Base-by-base conservation (phyloP, 92 coral and sea anemone species). In the Epizoanthus stellaris region DNA sequence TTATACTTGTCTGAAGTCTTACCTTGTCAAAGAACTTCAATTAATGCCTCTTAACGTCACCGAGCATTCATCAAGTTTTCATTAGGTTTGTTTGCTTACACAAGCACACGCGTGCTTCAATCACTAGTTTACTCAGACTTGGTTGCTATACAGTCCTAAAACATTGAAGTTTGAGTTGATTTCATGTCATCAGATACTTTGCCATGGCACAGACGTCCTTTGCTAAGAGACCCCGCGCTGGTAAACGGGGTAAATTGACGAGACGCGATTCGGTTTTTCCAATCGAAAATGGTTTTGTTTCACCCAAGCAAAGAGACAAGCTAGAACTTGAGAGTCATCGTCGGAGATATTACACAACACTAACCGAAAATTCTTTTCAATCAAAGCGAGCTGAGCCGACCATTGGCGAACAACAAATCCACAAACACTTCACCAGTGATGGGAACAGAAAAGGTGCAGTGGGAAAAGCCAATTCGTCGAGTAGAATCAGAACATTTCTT, bases 331-430 rank as follows among this genome's bases (percentile, higher is more conserved):
- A 93, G 54, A 92, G 89, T 21, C 85, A 67, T 59, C 75, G 93
- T 64, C 91, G 80, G 9, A 86, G 97, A 25, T 87, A 90, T 20
- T 72, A 61, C 23, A 36, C 87, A 52, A 87, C 88, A 74, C 90
- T 89, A 19, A 84, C 80, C 45, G 67, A 84, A 38, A 88, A 87
- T 68, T 73, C 85, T 5, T 93, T 93, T 53, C 92, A 88, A 4
- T 89, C 91, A 6, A 87, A 89, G 45, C 88, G 97, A 45, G 79
- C 86, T 52, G 90, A 80, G 52, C 88, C 91, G 5, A 93, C 97
- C 0, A 52, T 93, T 40, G 97, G 97, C 3, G 97, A 93, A 59
- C 91, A 91, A 58, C 85, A 91, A 10, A 87, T 93, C 36, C 73
- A 75, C 17, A 80, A 72, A 16, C 19, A 82, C 42, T 67, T 80